phyloP scores from a whole-genome alignment of 2,113 vertebrate species.

The Pachyramphus minor region DNA sequence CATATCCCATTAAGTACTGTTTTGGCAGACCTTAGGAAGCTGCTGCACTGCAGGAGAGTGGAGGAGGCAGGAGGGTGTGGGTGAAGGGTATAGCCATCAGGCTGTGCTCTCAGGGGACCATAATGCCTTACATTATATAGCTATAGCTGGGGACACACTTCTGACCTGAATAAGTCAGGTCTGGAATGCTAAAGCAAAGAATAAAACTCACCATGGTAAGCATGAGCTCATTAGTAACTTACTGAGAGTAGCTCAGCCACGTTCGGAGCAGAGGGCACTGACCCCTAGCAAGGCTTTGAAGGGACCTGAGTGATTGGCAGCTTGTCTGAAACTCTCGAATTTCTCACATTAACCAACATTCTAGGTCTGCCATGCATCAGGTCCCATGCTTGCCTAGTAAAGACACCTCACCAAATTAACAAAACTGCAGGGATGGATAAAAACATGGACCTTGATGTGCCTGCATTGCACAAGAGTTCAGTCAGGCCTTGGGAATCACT shows the following conservation, averaged over 20 bases:
- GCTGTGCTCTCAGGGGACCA: background rate
- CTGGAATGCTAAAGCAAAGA: background rate
- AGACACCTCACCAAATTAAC: background rate
- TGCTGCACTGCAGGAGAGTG: accelerated
- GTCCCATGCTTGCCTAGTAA: background rate
- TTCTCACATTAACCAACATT: background rate
- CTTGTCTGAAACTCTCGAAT: background rate
- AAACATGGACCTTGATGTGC: background rate
- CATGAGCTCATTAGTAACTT: slow-evolving; percentile 31
- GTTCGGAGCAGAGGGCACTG: background rate
- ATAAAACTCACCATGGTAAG: background rate
- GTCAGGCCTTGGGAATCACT: background rate
- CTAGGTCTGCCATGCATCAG: background rate
- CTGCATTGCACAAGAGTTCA: background rate
- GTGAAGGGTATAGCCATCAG: background rate
- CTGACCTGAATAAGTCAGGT: background rate
- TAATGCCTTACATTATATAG: background rate
- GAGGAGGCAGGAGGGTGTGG: background rate
- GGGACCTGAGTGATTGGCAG: background rate
- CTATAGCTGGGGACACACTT: background rate
- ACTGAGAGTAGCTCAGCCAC: background rate
- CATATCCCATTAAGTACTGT: background rate
- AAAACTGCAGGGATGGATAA: background rate
- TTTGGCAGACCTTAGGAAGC: background rate
- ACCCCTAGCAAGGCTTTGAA: background rate